A percentile compares a stretch with the other conserved stretches of the same genome.
Conservation (phyloP, 2,888 invertebrate genomes). For the Polylopha cassiicola region DNA sequence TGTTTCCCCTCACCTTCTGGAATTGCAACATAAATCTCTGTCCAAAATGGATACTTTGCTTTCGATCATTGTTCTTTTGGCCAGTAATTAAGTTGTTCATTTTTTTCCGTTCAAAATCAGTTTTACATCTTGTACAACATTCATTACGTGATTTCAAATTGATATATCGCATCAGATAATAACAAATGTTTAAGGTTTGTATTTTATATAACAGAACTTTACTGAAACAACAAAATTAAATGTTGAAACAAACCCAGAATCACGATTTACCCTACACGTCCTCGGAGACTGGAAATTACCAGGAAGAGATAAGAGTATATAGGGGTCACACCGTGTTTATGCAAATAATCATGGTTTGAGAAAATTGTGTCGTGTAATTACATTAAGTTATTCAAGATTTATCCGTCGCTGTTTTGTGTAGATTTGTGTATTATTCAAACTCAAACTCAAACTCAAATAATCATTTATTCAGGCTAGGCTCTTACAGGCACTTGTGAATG, state of each 20-base stretch:
- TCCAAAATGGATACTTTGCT: slow-evolving; percentile 46
- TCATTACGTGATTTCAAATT: no score
- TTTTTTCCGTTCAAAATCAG: slow-evolving; percentile 2
- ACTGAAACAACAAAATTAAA: no score
- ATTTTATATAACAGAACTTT: not conserved
- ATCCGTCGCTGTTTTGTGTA: no score
- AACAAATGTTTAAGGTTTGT: not conserved
- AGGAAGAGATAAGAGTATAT: slow-evolving; percentile 16
- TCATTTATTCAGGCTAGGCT: no score
- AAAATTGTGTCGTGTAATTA: no score
- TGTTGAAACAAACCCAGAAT: not conserved
- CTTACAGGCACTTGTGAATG: no score
- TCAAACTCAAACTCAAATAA: no score
- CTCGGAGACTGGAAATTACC: slow-evolving; percentile 15
- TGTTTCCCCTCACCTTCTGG: slow-evolving; percentile 47
- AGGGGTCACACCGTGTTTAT: slow-evolving; percentile 13
- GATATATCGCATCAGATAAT: no score
- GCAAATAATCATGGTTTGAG: slow-evolving; percentile 8
- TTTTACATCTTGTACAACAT: no score
- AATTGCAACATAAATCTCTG: slow-evolving; percentile 58
- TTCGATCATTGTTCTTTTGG: slow-evolving; percentile 36
- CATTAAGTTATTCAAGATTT: no score
- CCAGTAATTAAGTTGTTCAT: slow-evolving; percentile 31
- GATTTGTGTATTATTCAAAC: no score
- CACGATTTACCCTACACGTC: slow-evolving; percentile 18